Evolutionary conservation across 1,140 invertebrate species (phyloP), one percentile per base, ranked within the genome.

Genomic region (Gryon sp.): DNA sequence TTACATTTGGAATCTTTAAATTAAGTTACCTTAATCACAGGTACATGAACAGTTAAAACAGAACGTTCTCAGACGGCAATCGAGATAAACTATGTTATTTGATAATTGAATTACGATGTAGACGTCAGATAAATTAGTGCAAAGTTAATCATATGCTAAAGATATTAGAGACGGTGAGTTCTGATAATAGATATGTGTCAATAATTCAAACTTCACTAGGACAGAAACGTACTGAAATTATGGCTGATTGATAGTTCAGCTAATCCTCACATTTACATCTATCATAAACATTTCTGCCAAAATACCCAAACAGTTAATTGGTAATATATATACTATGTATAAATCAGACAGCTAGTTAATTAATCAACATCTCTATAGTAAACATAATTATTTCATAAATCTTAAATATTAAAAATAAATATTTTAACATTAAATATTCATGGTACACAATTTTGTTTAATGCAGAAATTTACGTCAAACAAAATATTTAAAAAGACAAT

Each of bases 71-170:
- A 60, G 36, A 18, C 8, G 15, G 8, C 19, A 22, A 19, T 19
- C 26, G 16, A 9, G 24, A 63, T 41, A 38, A 43, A 16, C 4
- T 32, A 20, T 20, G 38, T 34, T 11, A 11, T 4, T 20, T 43
- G 66, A 62, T 60, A 14, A 53, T 70, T 70, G 40, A 30, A 62
- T 46, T 34, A 22, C 28, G 36, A 60, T 45, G 24, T 45, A 15
- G 38, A 46, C 38, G 20, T 18, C 26, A 24, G 55, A 43, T 46
- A 34, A 53, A 30, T 7, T 22, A 2, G 19, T 2, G 15, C n/a
- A 46, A 43, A 15, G 43, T 69, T 59, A 69, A 59, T 69, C 45
- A 69, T 52, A 69, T 43, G 22, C 45, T 43, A 52, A 34, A 69
- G 34, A 40, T 34, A 69, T 32, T n/a, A 36, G 41, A 48, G 8